These are phyloP conservation scores for Microctonus brassicae DNA, from an alignment of 2,888 invertebrate species.

Conservation along the genomic window DNA sequence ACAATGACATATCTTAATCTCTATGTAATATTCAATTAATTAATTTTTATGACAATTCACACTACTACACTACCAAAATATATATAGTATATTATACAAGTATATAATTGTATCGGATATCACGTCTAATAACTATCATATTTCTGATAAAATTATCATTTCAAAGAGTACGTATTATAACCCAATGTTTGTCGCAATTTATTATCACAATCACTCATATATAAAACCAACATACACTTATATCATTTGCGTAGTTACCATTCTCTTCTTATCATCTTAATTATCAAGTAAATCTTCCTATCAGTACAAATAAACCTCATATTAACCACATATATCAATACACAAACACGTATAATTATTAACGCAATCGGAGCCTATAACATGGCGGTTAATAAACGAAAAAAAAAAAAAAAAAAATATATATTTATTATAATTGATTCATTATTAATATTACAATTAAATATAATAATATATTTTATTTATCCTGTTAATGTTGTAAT, in stretches of 20 bases:
- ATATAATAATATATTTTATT: not conserved
- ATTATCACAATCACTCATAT: constrained; percentile 35
- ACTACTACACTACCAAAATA: not conserved
- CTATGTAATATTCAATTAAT: not conserved
- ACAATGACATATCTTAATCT: not conserved
- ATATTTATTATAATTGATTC: too few relatives aligned
- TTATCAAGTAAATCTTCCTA: constrained; percentile 68
- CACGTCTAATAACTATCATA: constrained; percentile 17
- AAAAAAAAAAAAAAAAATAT: too few relatives aligned
- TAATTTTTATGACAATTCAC: not conserved
- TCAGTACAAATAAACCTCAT: constrained; percentile 46
- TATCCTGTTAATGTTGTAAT: too few relatives aligned
- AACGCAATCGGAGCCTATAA: not conserved
- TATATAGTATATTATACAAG: not conserved
- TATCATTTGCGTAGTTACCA: constrained; percentile 53
- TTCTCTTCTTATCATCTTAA: constrained; percentile 63
- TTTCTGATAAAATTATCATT: constrained; percentile 43
- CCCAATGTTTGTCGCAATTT: constrained; percentile 49
- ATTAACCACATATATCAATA: not conserved
- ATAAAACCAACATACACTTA: not conserved
- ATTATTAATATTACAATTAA: not conserved
- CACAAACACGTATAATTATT: not conserved
- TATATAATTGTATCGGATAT: constrained; percentile 4
- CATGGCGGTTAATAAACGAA: not conserved
- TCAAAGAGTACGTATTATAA: constrained; percentile 26